Conservation (phyloP, 2,888 invertebrate species). For the Coleophora deauratella region DNA sequence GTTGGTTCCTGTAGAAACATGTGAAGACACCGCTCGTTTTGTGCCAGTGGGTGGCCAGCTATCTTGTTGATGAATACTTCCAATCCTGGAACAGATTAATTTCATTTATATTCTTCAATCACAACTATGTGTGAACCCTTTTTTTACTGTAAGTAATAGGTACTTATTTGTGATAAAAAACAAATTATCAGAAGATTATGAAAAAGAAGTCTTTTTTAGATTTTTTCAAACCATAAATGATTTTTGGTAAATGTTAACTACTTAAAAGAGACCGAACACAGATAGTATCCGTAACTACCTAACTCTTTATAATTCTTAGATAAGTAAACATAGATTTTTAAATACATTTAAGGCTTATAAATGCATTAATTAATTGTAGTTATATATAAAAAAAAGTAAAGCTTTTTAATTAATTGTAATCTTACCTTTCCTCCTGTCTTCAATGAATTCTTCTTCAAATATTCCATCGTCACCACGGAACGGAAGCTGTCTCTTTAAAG, state of each 20-base stretch:
- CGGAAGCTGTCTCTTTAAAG: slow-evolving; percentile 98
- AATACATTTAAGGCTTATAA: background rate
- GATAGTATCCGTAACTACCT: too few relatives aligned
- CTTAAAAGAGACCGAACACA: too few relatives aligned
- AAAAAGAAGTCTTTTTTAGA: too few relatives aligned
- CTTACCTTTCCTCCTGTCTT: slow-evolving; percentile 93
- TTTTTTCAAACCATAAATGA: too few relatives aligned
- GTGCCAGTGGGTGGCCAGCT: slow-evolving; percentile 98
- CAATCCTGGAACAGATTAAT: slow-evolving; percentile 68
- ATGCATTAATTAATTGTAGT: background rate
- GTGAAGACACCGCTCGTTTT: slow-evolving; percentile 98
- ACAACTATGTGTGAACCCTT: background rate
- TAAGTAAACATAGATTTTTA: background rate
- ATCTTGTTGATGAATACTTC: slow-evolving; percentile 99
- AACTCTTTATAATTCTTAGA: too few relatives aligned
- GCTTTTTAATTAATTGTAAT: background rate
- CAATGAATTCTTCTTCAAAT: slow-evolving; percentile 99
- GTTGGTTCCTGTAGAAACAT: slow-evolving; percentile 98
- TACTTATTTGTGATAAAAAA: too few relatives aligned
- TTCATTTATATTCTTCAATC: background rate
- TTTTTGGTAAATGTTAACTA: too few relatives aligned
- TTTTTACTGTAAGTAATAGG: background rate
- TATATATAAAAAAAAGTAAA: background rate
- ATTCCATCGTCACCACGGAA: slow-evolving; percentile 99
- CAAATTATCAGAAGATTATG: too few relatives aligned